These are phyloP conservation scores for Danio albolineatus DNA, from an alignment of 2,797 vertebrate species.

Conservation along the genomic window DNA sequence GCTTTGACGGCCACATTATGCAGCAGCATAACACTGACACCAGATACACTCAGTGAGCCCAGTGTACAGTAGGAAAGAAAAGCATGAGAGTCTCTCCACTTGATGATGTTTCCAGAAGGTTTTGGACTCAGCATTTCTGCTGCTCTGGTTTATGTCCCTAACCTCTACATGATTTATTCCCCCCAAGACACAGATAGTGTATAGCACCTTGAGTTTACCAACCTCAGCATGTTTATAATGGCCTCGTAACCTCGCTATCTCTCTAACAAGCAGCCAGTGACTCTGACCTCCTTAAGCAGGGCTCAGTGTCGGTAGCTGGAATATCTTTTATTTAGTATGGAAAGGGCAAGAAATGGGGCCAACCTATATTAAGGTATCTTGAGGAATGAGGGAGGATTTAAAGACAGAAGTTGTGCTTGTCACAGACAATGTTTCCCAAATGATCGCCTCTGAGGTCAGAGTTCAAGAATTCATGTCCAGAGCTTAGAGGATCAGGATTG, in stretches of 20 bases:
- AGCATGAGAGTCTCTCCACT: constrained; percentile 13
- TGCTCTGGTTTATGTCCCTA: constrained; percentile 54
- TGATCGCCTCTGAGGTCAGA: neutral
- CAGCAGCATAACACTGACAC: constrained; percentile 9
- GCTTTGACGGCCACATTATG: neutral
- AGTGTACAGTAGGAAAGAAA: constrained; percentile 17
- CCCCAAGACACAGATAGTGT: constrained; percentile 35
- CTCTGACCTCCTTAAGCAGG: constrained; percentile 21
- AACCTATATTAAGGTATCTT: constrained; percentile 3
- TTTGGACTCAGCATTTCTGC: constrained; percentile 55
- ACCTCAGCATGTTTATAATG: constrained; percentile 55
- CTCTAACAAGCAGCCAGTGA: constrained; percentile 33
- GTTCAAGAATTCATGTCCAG: neutral
- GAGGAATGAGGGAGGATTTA: constrained; percentile 3
- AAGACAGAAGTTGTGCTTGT: constrained; percentile 8
- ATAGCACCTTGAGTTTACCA: constrained; percentile 48
- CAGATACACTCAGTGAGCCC: neutral
- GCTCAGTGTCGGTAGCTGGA: constrained; percentile 18
- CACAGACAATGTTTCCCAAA: neutral
- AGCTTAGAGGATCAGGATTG: neutral
- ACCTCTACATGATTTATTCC: constrained; percentile 57
- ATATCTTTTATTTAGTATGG: constrained; percentile 11
- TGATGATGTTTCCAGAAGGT: constrained; percentile 38
- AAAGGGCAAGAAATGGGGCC: neutral
- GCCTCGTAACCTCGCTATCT: constrained; percentile 39